Evolutionary conservation across 2,888 invertebrate genomes (phyloP).

Genomic region (Empis livida): DNA sequence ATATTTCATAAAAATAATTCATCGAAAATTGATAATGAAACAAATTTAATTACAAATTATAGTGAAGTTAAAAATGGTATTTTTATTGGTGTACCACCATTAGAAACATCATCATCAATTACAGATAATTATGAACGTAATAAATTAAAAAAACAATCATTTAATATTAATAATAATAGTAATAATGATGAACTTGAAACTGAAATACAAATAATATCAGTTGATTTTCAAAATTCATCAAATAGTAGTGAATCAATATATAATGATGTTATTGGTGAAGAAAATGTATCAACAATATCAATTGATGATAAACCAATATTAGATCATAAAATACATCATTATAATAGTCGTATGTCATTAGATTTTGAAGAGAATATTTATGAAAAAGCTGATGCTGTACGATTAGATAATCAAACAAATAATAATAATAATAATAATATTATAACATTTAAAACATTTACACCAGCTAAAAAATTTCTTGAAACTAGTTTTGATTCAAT

Average conservation of each 20-base stretch:
- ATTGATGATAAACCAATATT: constrained; percentile 7
- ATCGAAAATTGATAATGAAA: constrained; percentile 10
- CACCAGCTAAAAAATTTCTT: constrained; percentile 14
- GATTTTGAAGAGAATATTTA: constrained; percentile 12
- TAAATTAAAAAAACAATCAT: neutral
- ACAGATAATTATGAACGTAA: constrained; percentile 2
- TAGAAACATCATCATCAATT: neutral
- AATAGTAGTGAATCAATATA: constrained; percentile 16
- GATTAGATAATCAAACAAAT: constrained; percentile 10
- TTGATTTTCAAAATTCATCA: constrained; percentile 15
- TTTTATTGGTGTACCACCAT: constrained; percentile 13
- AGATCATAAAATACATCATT: neutral
- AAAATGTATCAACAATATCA: constrained; percentile 11
- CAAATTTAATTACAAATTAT: neutral
- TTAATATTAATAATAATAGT: neutral
- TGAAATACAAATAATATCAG: constrained; percentile 18
- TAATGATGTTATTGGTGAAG: constrained; percentile 11
- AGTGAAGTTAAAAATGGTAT: constrained; percentile 17
- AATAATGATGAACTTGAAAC: constrained; percentile 9
- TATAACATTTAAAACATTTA: constrained; percentile 19
- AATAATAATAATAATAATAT: constrained; percentile 8
- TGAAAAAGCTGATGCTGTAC: constrained; percentile 16
- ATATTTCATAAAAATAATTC: constrained; percentile 12
- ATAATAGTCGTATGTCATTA: neutral
- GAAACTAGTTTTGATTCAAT: constrained; percentile 19